Base-by-base conservation (phyloP, 2,113 vertebrate species). In the Saccopteryx leptura region DNA sequence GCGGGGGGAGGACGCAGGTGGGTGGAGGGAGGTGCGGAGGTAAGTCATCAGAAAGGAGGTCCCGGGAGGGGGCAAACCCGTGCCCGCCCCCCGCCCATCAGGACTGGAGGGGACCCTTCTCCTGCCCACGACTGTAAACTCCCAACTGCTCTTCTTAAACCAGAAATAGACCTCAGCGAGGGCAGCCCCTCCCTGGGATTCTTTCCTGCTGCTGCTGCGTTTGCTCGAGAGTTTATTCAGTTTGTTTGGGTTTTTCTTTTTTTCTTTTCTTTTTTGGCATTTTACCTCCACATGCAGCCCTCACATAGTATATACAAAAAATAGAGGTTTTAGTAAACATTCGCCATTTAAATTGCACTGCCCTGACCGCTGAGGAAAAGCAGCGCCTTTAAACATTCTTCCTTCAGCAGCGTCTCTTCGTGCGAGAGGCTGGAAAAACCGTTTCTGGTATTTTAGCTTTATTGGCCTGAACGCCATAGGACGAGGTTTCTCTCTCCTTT, bases 11-110 rank as follows among this genome's bases (percentile, higher is more conserved):
- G 11, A 65, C 68, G 14, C 17, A 18, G 9, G 39, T 23, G 18
- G 75, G 39, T 0, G 11, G 19, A 2, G 14, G 1, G n/a, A 7
- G 2, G 15, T 3, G 1, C 2, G 13, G 24, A 15, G 7, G 2
- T 17, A 5, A 1, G 26, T 46, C 18, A 0, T 52, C 66, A 4
- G 1, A 5, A 8, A 18, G n/a, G 28, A 21, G n/a, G 24, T 2
- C 1, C 39, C 18, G 5, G 17, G 21, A 24, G 12, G 9, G 1
- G 65, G 39, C 54, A 18, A 39, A 17, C 4, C 6, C 19, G 15
- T 1, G 10, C 7, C 28, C 50, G 39, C 39, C 39, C 39, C 39
- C 39, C 39, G 39, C 39, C 39, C 39, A 39, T 61, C 19, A 4
- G 7, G 54, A 31, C 1, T 0, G 7, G 23, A 50, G 48, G 66